A percentile compares a stretch with the other conserved stretches of the same genome.
phyloP scores from a whole-genome alignment of 2,113 vertebrate genomes.

The Saguinus imperator region DNA sequence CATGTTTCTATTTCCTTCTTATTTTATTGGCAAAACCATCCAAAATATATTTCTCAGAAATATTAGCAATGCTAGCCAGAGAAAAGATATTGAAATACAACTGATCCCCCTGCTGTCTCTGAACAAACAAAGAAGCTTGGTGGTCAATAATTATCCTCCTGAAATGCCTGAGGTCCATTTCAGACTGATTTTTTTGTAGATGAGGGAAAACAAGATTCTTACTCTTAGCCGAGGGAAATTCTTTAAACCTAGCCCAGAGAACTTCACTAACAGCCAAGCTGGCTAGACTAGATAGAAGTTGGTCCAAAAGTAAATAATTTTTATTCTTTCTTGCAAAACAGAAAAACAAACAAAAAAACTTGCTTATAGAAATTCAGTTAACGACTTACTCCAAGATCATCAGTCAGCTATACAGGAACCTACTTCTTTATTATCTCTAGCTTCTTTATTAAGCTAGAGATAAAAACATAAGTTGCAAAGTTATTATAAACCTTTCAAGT shows the following conservation, averaged over 20 bases:
- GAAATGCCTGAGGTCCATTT: conserved; percentile 15
- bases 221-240: neutral
- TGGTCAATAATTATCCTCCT: neutral
- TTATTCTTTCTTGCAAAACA: neutral
- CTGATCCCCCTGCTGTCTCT: neutral
- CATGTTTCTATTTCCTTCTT: neutral
- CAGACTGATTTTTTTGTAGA: neutral
- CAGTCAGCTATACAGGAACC: neutral
- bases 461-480: conserved; percentile 35
- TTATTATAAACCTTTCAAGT: neutral
- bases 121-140: neutral
- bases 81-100: neutral
- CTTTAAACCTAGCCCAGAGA: neutral
- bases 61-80: neutral
- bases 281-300: neutral
- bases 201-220: neutral
- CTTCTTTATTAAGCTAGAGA: neutral
- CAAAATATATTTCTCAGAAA: neutral
- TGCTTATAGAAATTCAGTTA: neutral
- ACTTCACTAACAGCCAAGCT: neutral
- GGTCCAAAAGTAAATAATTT: neutral
- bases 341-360: neutral
- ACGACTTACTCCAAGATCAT: neutral
- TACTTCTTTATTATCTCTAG: neutral
- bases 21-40: neutral